phyloP scores from a whole-genome alignment of 2,888 invertebrate species.

The Apotomis turbidana region DNA sequence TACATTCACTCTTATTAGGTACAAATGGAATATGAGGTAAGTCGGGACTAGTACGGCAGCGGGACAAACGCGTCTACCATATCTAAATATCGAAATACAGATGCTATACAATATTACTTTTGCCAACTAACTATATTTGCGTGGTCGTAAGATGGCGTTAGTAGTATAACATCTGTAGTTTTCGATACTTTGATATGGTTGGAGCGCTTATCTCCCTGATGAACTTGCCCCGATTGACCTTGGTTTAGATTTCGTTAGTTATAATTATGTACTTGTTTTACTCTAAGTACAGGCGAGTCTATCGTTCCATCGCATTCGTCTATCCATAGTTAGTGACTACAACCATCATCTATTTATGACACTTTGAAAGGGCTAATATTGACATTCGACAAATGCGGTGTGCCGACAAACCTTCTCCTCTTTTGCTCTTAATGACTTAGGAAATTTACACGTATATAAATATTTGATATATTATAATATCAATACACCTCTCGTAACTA shows the following conservation, averaged over 20 bases:
- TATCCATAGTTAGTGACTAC: background rate
- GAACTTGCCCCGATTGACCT: too few species aligned
- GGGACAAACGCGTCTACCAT: too few species aligned
- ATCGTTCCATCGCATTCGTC: background rate
- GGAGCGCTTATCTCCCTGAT: too few species aligned
- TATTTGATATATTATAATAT: slow-evolving; percentile 36
- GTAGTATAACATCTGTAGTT: too few species aligned
- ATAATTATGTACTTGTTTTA: slow-evolving; percentile 77
- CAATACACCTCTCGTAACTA: slow-evolving; percentile 30
- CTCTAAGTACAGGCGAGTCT: slow-evolving; percentile 52
- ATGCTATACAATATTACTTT: too few species aligned
- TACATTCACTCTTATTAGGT: slow-evolving; percentile 70
- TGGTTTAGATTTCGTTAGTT: slow-evolving; percentile 71
- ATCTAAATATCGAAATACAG: too few species aligned
- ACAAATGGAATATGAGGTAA: slow-evolving; percentile 66
- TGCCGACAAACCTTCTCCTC: slow-evolving; percentile 1
- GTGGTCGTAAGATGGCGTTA: too few species aligned
- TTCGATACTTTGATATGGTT: too few species aligned
- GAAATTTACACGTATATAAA: slow-evolving; percentile 30
- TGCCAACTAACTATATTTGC: too few species aligned
- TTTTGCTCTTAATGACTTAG: slow-evolving; percentile 37
- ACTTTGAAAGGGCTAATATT: background rate
- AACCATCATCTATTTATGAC: background rate
- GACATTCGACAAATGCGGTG: background rate
- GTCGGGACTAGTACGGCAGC: too few species aligned